Evolutionary conservation across 2,113 vertebrate genomes (phyloP).

Genomic region (Pyxicephalus adspersus): DNA sequence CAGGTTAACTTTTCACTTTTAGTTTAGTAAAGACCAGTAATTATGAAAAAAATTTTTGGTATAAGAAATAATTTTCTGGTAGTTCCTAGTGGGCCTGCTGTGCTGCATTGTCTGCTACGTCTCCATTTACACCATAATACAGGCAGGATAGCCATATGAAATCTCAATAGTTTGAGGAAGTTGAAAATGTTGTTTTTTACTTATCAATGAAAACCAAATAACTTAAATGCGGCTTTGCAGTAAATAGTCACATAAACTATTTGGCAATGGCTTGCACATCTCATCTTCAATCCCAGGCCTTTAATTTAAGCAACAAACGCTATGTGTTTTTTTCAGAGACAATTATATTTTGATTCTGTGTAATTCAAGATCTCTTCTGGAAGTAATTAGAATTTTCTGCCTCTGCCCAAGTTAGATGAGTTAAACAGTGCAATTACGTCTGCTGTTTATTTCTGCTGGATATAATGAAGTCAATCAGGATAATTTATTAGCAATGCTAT

Average conservation of each 20-base stretch:
- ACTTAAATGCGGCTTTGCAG: too few relatives aligned
- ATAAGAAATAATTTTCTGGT: too few relatives aligned
- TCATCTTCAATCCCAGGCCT: not conserved
- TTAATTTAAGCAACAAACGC: not conserved
- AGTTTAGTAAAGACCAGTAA: too few relatives aligned
- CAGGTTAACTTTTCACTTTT: too few relatives aligned
- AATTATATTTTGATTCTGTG: conserved; percentile 1
- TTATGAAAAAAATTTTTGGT: too few relatives aligned
- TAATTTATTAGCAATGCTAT: conserved; percentile 22
- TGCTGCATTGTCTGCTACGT: too few relatives aligned
- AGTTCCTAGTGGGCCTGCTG: too few relatives aligned
- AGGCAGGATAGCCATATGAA: too few relatives aligned
- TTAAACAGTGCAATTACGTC: conserved; percentile 25
- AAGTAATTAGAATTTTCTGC: conserved; percentile 36
- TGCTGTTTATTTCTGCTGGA: not conserved
- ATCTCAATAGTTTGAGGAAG: too few relatives aligned
- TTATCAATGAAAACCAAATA: too few relatives aligned
- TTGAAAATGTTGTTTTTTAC: too few relatives aligned
- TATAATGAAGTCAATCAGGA: not conserved
- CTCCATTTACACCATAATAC: too few relatives aligned
- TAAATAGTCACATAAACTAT: not conserved
- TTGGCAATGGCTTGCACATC: not conserved
- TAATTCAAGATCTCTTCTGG: conserved; percentile 17
- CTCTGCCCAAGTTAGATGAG: conserved; percentile 15
- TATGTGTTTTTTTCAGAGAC: not conserved